Percentiles rank a stretch among this genome's conserved stretches.
phyloP scores from a whole-genome alignment of 2,797 vertebrate genomes.

The Macrochelys suwanniensis region DNA sequence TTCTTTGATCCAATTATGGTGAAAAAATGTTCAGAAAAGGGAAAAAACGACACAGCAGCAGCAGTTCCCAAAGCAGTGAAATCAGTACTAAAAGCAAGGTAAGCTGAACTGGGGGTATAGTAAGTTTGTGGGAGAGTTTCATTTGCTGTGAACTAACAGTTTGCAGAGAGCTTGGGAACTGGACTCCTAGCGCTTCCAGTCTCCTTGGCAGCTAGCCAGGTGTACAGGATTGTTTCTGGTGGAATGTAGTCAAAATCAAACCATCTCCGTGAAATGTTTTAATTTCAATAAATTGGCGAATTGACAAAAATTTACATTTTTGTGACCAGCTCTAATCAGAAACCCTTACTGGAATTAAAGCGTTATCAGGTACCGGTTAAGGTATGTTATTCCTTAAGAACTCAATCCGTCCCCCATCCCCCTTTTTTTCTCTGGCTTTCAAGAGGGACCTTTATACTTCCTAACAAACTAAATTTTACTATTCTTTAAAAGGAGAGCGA shows the following conservation, averaged over 20 bases:
- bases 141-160: not conserved
- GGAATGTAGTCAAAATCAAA: not conserved
- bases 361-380: not conserved
- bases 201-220: not conserved
- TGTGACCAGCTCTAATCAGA: not conserved
- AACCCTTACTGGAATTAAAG: not conserved
- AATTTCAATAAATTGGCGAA: not conserved
- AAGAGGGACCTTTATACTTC: not conserved
- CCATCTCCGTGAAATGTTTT: not conserved
- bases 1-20: constrained; percentile 80
- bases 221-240: not conserved
- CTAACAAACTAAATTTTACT: not conserved
- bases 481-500: not conserved
- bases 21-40: constrained; percentile 97
- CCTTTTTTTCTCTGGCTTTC: not conserved
- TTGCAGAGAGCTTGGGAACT: not conserved
- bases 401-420: not conserved
- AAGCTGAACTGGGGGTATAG: not conserved
- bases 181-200: not conserved
- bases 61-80: constrained; percentile 98
- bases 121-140: accelerated
- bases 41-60: constrained; percentile 98
- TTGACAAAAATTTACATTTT: not conserved
- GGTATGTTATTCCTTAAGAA: not conserved
- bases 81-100: constrained; percentile 99